A percentile compares a stretch with the other conserved stretches of the same genome.
phyloP scores from a whole-genome alignment of 2,888 invertebrate species.

The Hypolimnas misippus region DNA sequence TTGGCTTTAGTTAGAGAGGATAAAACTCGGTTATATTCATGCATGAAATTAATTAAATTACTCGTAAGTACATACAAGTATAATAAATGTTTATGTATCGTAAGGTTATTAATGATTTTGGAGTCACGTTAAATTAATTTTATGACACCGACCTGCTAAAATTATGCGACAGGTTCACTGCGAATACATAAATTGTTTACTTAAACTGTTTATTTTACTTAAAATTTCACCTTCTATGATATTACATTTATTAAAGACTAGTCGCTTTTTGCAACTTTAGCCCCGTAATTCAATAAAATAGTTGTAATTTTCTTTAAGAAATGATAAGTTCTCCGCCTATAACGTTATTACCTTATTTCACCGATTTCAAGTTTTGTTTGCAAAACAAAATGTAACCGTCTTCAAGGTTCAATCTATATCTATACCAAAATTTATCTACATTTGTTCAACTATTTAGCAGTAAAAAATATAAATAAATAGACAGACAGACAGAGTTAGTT shows the following conservation, averaged over 20 bases:
- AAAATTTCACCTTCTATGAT: not conserved
- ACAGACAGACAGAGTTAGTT: too few relatives aligned
- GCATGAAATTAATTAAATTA: not conserved
- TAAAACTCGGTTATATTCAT: not conserved
- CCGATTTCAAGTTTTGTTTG: too few relatives aligned
- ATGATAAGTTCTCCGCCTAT: too few relatives aligned
- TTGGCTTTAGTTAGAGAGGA: too few relatives aligned
- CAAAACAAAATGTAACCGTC: too few relatives aligned
- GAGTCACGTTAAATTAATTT: constrained; percentile 20
- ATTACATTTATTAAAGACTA: not conserved
- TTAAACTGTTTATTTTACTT: constrained; percentile 17
- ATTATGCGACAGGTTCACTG: constrained; percentile 23
- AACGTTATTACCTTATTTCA: too few relatives aligned
- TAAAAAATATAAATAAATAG: too few relatives aligned
- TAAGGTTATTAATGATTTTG: constrained; percentile 24
- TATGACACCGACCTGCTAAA: constrained; percentile 15
- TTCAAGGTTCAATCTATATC: too few relatives aligned
- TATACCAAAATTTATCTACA: too few relatives aligned
- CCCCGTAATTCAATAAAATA: too few relatives aligned
- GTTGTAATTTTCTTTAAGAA: not conserved
- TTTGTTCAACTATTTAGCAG: too few relatives aligned
- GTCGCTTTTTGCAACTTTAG: too few relatives aligned
- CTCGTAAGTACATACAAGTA: constrained; percentile 4
- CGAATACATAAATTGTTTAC: constrained; percentile 24
- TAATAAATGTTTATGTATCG: constrained; percentile 11